Percentiles rank a stretch among this genome's conserved stretches.
Conservation (phyloP, 64 coral and sea anemone species). For the Porites australiensis region DNA sequence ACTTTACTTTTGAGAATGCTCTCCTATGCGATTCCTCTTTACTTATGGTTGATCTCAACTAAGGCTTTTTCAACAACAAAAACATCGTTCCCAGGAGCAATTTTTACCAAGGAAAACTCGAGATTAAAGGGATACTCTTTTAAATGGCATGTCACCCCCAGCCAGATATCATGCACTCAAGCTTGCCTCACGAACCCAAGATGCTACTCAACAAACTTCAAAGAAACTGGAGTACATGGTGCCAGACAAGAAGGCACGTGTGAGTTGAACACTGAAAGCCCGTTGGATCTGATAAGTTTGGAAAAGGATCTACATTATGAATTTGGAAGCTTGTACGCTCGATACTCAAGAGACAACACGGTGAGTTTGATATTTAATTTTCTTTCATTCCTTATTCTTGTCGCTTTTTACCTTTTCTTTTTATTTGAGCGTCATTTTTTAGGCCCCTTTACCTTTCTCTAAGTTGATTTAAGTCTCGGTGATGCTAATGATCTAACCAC, state of each 20-base stretch:
- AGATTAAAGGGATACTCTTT: constrained; percentile 6
- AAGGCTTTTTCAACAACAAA: neutral
- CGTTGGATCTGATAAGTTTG: neutral
- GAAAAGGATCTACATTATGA: constrained; percentile 25
- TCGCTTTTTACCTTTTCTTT: too few relatives aligned
- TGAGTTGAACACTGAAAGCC: constrained; percentile 4
- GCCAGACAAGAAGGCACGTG: neutral
- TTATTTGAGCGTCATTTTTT: too few relatives aligned
- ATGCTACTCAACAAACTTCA: constrained; percentile 58
- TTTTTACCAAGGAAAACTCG: neutral
- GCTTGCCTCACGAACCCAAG: constrained; percentile 23
- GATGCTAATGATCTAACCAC: too few relatives aligned
- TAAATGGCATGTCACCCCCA: neutral
- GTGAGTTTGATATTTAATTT: neutral
- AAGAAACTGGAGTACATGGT: neutral
- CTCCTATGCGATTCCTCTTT: neutral
- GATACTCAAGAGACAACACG: neutral
- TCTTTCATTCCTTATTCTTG: neutral
- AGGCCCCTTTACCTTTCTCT: too few relatives aligned
- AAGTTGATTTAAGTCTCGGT: too few relatives aligned
- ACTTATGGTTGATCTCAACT: neutral
- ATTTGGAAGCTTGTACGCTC: neutral
- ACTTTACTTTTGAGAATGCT: neutral
- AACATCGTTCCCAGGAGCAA: neutral
- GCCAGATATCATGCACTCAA: constrained; percentile 40